Conservation (phyloP, 1,140 invertebrate genomes). For the Artemia franciscana region DNA sequence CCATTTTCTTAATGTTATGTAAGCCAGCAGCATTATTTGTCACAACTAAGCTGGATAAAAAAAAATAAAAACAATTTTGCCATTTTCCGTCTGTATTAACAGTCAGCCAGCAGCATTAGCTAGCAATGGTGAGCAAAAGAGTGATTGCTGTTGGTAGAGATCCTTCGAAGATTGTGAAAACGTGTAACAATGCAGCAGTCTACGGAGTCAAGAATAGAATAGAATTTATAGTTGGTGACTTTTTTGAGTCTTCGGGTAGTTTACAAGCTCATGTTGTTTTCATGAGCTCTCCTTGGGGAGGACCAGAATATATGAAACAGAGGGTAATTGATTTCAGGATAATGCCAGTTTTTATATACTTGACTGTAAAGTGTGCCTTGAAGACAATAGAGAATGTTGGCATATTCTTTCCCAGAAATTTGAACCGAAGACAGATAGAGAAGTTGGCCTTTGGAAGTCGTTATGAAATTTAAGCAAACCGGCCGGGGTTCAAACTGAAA, state of each 20-base stretch:
- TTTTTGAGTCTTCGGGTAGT: conserved; percentile 37
- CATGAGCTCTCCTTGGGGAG: conserved; percentile 91
- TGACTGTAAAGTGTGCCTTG: conserved; percentile 34
- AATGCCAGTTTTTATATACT: conserved; percentile 36
- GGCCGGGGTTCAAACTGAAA: too few species aligned
- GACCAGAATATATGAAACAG: conserved; percentile 38
- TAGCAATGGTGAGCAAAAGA: too few species aligned
- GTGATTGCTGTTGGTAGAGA: conserved; percentile 89
- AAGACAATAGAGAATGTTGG: conserved; percentile 50
- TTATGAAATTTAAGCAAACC: too few species aligned
- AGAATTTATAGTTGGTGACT: conserved; percentile 81
- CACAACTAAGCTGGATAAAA: too few species aligned
- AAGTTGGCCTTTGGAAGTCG: too few species aligned
- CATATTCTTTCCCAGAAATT: conserved; percentile 73
- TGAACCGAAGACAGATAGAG: conserved; percentile 65
- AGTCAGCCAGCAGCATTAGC: too few species aligned
- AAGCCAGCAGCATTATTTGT: too few species aligned
- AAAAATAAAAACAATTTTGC: too few species aligned
- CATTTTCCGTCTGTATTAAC: too few species aligned
- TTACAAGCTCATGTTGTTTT: conserved; percentile 58
- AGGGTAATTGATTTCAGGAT: conserved; percentile 49
- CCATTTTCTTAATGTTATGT: too few species aligned
- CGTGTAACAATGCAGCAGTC: conserved; percentile 62
- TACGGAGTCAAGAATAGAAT: conserved; percentile 74
- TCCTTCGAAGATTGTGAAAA: conserved; percentile 57